Evolutionary conservation across 2,888 invertebrate species (phyloP), one percentile per base, ranked within the genome.

Genomic region (Apocheima hispidaria): DNA sequence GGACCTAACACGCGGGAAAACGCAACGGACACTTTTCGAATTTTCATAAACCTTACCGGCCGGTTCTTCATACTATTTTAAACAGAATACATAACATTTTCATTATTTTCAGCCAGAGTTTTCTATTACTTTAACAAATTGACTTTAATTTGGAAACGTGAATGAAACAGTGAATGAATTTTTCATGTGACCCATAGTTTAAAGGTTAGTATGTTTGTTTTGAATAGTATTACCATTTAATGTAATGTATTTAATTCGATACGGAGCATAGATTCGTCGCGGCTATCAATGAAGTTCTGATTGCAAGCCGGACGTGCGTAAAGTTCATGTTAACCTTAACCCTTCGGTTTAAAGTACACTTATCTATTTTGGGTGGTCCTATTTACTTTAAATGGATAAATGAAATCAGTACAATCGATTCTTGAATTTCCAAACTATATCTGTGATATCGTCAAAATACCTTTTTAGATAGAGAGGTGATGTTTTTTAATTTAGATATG

Each of bases 121-220:
- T 20, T 28, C 20, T 18, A 5, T 36, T 38, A 20, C 4, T 46
- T 46, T 46, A 20, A 28, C 18, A n/a, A 20, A 46, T 20, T 33
- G 30, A 46, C 46, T 46, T 30, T 46, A 9, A 4, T 28, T 44
- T 20, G 46, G 18, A 33, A 20, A 33, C 46, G 83, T 84, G 82
- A 78, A 83, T 83, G 82, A 77, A 78, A 80, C 63, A 72, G 83
- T 82, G 81, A 78, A 82, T 81, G 78, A 79, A 75, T 78, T 82
- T 79, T 79, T 73, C 50, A 76, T 81, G 85, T 86, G 85, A 77
- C 78, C 74, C 69, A 71, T 72, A 75, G 71, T 71, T 71, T 68
- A 74, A 79, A 87, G 87, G 87, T 87, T 79, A 81, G 88, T 83
- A 68, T 55, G 60, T 43, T 49, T 53, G 58, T 83, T 80, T 73